Conservation (phyloP, 2,113 vertebrate species). For the Phodopus roborovskii region DNA sequence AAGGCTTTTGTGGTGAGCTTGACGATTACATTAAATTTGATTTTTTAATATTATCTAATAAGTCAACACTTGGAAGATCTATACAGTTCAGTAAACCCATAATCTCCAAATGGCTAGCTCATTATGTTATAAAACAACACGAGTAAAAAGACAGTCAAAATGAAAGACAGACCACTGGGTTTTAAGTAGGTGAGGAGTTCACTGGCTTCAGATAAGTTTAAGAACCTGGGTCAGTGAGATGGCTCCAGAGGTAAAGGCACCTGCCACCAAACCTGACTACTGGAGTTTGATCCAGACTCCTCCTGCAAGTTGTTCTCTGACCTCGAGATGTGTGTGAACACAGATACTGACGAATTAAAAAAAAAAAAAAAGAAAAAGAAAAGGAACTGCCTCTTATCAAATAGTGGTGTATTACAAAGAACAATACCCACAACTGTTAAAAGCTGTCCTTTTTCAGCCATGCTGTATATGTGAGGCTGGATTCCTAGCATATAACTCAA, state of each 20-base stretch:
- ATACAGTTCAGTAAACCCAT: neutral
- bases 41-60: slow-evolving; percentile 49
- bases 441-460: slow-evolving; percentile 1
- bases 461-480: neutral
- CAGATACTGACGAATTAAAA: neutral
- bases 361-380: neutral
- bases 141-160: slow-evolving; percentile 12
- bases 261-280: neutral
- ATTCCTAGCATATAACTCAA: slow-evolving; percentile 31
- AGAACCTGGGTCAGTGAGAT: slow-evolving; percentile 15
- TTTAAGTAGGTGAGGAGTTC: neutral
- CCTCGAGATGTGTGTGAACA: neutral
- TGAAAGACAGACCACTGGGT: slow-evolving; percentile 12
- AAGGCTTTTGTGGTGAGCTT: slow-evolving; percentile 57
- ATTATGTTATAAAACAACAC: slow-evolving; percentile 29
- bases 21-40: slow-evolving; percentile 47
- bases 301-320: neutral
- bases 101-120: slow-evolving; percentile 37
- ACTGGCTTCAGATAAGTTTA: slow-evolving; percentile 20
- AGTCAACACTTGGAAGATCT: slow-evolving; percentile 38
- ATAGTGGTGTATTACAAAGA: slow-evolving; percentile 44
- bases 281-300: neutral
- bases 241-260: neutral
- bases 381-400: slow-evolving; percentile 23
- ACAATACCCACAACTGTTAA: slow-evolving; percentile 23